Conservation (phyloP, 2,797 vertebrate genomes). For the Notolabrus celidotus region DNA sequence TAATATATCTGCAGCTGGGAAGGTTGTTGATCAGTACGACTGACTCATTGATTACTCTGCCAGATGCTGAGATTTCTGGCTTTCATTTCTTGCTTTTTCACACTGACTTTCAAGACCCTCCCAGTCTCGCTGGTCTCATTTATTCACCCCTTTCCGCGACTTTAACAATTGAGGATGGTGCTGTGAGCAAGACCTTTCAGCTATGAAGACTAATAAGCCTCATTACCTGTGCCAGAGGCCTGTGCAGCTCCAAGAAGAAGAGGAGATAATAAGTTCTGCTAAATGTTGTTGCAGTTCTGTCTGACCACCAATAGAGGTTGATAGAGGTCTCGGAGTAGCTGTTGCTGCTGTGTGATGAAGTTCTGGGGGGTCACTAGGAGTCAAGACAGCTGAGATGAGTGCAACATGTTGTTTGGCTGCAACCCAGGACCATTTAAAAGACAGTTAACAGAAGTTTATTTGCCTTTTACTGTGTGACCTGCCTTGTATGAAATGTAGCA, state of each 20-base stretch:
- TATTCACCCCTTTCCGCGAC: constrained; percentile 25
- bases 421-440: neutral
- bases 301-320: constrained; percentile 41
- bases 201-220: constrained; percentile 49
- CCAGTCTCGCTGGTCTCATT: constrained; percentile 24
- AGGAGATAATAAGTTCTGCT: constrained; percentile 3
- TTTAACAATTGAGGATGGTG: constrained; percentile 32
- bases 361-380: constrained; percentile 16
- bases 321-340: constrained; percentile 38
- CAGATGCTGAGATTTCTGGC: constrained; percentile 40
- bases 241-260: constrained; percentile 9
- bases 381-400: neutral
- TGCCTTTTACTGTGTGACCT: no score
- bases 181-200: constrained; percentile 34
- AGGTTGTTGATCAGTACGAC: constrained; percentile 39
- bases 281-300: constrained; percentile 34
- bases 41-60: constrained; percentile 40
- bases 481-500: no score
- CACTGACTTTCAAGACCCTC: constrained; percentile 11
- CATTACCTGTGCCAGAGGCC: constrained; percentile 34
- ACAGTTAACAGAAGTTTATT: neutral
- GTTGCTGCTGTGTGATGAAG: constrained; percentile 5
- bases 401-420: constrained; percentile 33
- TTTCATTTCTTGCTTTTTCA: constrained; percentile 34
- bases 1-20: constrained; percentile 31